These are phyloP conservation scores for mouse (Mus musculus) DNA, from an alignment of 2,113 vertebrate genomes.

Conservation along the genomic window GRCm39 chr1:172380001-172380500, in stretches of 20 bases:
- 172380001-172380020: background rate
- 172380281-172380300: background rate
- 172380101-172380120: background rate
- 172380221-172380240: background rate
- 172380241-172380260: background rate
- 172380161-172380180: background rate
- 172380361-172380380: background rate
- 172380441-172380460: no score
- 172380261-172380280: background rate
- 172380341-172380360: background rate
- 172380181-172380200: background rate
- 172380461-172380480: no score
- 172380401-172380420: slow-evolving; percentile 49
- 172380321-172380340: background rate
- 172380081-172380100: background rate
- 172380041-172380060: background rate
- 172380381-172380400: background rate
- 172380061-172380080: background rate
- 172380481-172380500: background rate
- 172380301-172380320: slow-evolving; percentile 9
- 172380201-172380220: background rate
- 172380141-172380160: background rate
- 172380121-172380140: background rate
- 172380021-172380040: background rate
- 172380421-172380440: background rate